phyloP scores from a whole-genome alignment of 1,140 invertebrate species.

The Drosophila athabasca region DNA sequence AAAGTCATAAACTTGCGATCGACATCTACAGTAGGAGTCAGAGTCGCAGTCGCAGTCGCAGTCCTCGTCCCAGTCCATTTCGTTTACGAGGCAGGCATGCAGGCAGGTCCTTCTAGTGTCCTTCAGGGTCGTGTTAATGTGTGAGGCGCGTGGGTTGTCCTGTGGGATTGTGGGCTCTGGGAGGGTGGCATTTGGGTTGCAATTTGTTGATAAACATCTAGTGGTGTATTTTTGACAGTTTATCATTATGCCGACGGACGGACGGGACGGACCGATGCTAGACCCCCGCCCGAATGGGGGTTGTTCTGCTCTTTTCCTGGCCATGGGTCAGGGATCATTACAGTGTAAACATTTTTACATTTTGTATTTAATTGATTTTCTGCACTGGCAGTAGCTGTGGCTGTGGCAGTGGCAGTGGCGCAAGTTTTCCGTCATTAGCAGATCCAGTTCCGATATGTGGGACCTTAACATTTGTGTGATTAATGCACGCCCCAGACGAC shows the following conservation, averaged over 20 bases:
- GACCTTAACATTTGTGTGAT: conserved; percentile 12
- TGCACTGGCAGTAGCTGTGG: conserved; percentile 33
- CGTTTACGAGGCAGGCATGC: no score
- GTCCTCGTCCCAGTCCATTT: no score
- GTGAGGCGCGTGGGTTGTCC: conserved; percentile 61
- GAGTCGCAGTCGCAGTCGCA: conserved; percentile 1
- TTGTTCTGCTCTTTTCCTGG: conserved; percentile 3
- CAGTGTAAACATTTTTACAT: conserved; percentile 53
- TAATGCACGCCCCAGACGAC: conserved; percentile 13
- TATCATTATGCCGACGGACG: conserved; percentile 56
- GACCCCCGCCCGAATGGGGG: not conserved
- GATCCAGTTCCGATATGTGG: conserved; percentile 36
- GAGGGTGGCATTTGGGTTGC: conserved; percentile 18
- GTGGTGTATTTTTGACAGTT: conserved; percentile 62
- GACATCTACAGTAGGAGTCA: conserved; percentile 29
- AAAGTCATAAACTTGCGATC: conserved; percentile 72
- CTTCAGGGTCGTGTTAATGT: conserved; percentile 60
- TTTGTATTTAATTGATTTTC: conserved; percentile 77
- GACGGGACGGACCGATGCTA: no score
- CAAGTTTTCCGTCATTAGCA: conserved; percentile 51
- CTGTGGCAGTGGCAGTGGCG: not conserved
- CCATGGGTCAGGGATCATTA: conserved; percentile 45
- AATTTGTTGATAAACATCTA: conserved; percentile 65
- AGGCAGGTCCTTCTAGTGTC: conserved; percentile 31
- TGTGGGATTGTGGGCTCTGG: not conserved